These are phyloP conservation scores for Drosophila bifasciata DNA, from an alignment of 1,140 invertebrate genomes.

Conservation along the genomic window DNA sequence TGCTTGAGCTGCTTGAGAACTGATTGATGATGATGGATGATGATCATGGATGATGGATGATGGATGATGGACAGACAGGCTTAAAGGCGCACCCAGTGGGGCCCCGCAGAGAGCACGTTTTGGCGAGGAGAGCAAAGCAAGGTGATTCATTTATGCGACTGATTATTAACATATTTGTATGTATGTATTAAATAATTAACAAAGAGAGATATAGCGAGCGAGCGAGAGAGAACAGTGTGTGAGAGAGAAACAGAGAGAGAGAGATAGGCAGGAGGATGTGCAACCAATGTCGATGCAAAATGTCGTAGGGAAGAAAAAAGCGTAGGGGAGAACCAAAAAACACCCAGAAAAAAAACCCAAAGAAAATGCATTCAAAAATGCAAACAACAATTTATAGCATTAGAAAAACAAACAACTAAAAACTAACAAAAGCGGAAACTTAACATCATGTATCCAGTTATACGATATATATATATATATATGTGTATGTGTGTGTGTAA, in stretches of 20 bases:
- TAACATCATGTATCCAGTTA: neutral
- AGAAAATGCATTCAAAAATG: slow-evolving; percentile 2
- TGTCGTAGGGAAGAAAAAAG: slow-evolving; percentile 29
- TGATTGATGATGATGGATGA: no score
- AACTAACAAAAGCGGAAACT: no score
- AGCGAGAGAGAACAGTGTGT: slow-evolving; percentile 17
- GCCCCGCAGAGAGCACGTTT: neutral
- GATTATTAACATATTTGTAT: slow-evolving; percentile 79
- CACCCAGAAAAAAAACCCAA: no score
- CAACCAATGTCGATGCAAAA: slow-evolving; percentile 1
- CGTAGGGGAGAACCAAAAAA: slow-evolving; percentile 42
- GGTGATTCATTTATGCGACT: slow-evolving; percentile 83
- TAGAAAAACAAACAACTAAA: neutral
- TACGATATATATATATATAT: neutral
- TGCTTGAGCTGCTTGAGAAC: no score
- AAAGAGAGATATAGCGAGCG: slow-evolving; percentile 6
- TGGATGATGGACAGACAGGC: no score
- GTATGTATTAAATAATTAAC: slow-evolving; percentile 63
- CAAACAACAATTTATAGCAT: slow-evolving; percentile 4
- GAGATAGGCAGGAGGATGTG: neutral
- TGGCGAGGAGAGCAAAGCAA: slow-evolving; percentile 54
- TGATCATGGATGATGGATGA: no score
- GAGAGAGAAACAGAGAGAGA: neutral
- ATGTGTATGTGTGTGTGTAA: neutral
- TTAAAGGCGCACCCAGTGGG: no score